These are phyloP conservation scores for Scomber japonicus DNA, from an alignment of 2,113 vertebrate genomes.

Conservation along the genomic window DNA sequence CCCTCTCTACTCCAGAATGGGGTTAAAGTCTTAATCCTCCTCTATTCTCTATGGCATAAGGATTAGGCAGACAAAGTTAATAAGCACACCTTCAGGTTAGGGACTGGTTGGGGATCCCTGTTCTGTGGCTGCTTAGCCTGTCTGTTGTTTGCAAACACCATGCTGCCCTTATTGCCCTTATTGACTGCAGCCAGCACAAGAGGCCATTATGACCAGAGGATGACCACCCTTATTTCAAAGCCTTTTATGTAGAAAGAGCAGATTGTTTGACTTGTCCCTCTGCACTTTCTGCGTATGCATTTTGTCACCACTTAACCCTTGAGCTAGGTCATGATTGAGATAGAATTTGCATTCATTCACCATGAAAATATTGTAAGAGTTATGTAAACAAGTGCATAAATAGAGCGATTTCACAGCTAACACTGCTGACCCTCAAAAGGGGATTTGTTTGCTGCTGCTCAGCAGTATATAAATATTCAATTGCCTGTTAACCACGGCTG, in stretches of 20 bases:
- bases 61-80: conserved; percentile 78
- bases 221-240: conserved; percentile 61
- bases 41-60: conserved; percentile 78
- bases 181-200: conserved; percentile 29
- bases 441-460: conserved; percentile 58
- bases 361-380: conserved; percentile 50
- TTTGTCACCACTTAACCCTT: conserved; percentile 68
- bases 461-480: conserved; percentile 78
- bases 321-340: conserved; percentile 43
- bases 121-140: conserved; percentile 33
- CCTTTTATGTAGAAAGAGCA: conserved; percentile 39
- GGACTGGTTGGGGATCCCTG: conserved; percentile 49
- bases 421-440: conserved; percentile 58
- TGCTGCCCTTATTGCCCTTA: conserved; percentile 13
- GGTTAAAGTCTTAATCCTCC: conserved; percentile 84
- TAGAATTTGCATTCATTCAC: conserved; percentile 61
- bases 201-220: conserved; percentile 50
- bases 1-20: conserved; percentile 58
- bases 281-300: conserved; percentile 57
- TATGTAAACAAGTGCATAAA: conserved; percentile 67
- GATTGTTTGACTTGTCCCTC: conserved; percentile 58
- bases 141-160: conserved; percentile 58
- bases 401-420: conserved; percentile 59
- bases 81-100: conserved; percentile 73
- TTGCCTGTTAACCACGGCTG: conserved; percentile 69